A percentile compares a stretch with the other conserved stretches of the same genome.
Conservation (phyloP, 2,113 vertebrate species). For the Piaya cayana region DNA sequence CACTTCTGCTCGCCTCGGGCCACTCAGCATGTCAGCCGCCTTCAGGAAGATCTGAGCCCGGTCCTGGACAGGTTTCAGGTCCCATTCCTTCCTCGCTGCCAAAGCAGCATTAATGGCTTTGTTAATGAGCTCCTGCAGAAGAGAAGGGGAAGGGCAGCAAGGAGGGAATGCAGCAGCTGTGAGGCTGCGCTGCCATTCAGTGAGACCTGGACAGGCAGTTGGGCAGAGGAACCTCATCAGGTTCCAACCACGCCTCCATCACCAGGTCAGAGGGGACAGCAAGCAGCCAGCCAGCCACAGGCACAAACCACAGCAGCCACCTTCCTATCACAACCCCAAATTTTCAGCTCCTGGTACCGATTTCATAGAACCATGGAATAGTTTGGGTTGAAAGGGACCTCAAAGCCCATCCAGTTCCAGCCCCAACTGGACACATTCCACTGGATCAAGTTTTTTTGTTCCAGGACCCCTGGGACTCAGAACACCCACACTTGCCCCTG, state of each 20-base stretch:
- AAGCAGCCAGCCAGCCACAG: fast-evolving
- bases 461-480: not conserved
- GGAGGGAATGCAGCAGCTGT: not conserved
- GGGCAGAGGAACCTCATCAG: too few species aligned
- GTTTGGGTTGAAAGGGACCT: too few species aligned
- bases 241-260: not conserved
- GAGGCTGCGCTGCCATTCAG: too few species aligned
- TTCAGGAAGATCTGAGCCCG: conserved; percentile 90
- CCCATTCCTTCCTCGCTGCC: conserved; percentile 89
- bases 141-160: not conserved
- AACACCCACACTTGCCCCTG: not conserved
- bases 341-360: fast-evolving
- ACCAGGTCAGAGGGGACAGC: fast-evolving
- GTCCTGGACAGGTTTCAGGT: conserved; percentile 88
- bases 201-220: too few species aligned
- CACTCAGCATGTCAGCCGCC: conserved; percentile 88
- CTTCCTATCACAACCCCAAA: not conserved
- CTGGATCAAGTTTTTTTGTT: too few species aligned
- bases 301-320: not conserved
- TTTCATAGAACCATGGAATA: not conserved
- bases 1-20: conserved; percentile 85
- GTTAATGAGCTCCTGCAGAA: conserved; percentile 84
- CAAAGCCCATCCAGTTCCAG: too few species aligned
- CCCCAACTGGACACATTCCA: too few species aligned
- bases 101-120: conserved; percentile 87